Percentiles rank a stretch among this genome's conserved stretches.
phyloP scores from a whole-genome alignment of 2,888 invertebrate species.

The Cataglyphis rosenhaueri region DNA sequence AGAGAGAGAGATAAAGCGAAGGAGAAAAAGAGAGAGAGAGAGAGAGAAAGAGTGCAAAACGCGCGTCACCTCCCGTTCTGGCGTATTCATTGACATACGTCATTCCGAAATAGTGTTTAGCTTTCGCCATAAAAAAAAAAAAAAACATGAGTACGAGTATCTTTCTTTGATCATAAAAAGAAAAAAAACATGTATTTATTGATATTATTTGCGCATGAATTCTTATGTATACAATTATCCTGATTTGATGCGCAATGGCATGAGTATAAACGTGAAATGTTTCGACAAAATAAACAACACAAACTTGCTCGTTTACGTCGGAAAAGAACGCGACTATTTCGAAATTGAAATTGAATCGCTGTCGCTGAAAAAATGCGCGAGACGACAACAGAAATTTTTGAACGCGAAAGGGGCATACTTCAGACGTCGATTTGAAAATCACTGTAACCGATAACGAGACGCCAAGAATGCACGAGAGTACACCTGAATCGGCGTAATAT shows the following conservation, averaged over 20 bases:
- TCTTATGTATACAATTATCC: not conserved
- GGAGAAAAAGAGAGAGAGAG: not conserved
- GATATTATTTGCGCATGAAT: not conserved
- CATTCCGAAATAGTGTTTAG: not conserved
- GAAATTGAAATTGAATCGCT: not conserved
- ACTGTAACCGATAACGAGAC: slow-evolving; percentile 20
- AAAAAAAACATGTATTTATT: not conserved
- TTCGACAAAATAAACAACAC: not conserved
- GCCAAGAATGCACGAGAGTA: slow-evolving; percentile 6
- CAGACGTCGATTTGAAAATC: slow-evolving; percentile 30
- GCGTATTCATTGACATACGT: not conserved
- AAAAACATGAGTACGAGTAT: not conserved
- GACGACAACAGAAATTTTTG: not conserved
- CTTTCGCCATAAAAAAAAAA: not conserved
- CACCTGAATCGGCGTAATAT: slow-evolving; percentile 13
- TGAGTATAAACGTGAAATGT: not conserved
- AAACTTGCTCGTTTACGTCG: not conserved
- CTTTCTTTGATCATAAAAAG: not conserved
- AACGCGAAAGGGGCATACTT: slow-evolving; percentile 1
- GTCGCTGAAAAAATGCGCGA: not conserved
- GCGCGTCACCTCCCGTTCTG: not conserved
- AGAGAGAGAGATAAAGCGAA: not conserved
- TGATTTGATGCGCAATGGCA: not conserved
- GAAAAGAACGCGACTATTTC: too few relatives aligned
- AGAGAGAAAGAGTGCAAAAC: not conserved